phyloP scores from a whole-genome alignment of 1,140 invertebrate genomes.

The Cydia strobilella region DNA sequence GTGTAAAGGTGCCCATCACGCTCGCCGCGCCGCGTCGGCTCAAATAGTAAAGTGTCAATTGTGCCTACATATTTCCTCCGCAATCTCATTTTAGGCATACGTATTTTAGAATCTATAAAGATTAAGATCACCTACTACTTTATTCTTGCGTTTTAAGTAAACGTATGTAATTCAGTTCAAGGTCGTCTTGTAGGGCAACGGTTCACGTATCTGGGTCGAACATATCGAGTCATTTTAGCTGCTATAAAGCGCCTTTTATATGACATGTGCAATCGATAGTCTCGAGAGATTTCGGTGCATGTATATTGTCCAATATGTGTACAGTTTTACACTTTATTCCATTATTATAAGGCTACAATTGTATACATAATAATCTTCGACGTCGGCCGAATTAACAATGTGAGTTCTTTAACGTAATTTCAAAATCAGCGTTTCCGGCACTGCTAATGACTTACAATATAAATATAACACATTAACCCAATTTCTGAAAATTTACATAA shows the following conservation, averaged over 20 bases:
- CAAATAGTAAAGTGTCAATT: neutral
- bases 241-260: slow-evolving; percentile 9
- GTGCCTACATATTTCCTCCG: neutral
- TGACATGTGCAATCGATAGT: slow-evolving; percentile 9
- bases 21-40: too few relatives aligned
- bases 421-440: too few relatives aligned
- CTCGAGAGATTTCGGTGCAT: neutral
- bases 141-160: slow-evolving; percentile 4
- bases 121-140: neutral
- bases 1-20: too few relatives aligned
- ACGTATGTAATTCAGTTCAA: slow-evolving; percentile 13
- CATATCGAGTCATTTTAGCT: neutral
- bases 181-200: slow-evolving; percentile 25
- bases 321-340: neutral
- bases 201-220: slow-evolving; percentile 15
- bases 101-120: too few relatives aligned
- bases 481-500: too few relatives aligned
- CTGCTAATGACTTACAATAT: too few relatives aligned
- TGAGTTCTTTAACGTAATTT: too few relatives aligned
- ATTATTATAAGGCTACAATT: neutral
- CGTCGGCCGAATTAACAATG: neutral
- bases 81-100: too few relatives aligned
- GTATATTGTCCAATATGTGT: neutral
- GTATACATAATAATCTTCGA: neutral
- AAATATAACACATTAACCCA: too few relatives aligned